Conservation (phyloP, 2,888 invertebrate genomes). For the Listrodromus nycthemerus region DNA sequence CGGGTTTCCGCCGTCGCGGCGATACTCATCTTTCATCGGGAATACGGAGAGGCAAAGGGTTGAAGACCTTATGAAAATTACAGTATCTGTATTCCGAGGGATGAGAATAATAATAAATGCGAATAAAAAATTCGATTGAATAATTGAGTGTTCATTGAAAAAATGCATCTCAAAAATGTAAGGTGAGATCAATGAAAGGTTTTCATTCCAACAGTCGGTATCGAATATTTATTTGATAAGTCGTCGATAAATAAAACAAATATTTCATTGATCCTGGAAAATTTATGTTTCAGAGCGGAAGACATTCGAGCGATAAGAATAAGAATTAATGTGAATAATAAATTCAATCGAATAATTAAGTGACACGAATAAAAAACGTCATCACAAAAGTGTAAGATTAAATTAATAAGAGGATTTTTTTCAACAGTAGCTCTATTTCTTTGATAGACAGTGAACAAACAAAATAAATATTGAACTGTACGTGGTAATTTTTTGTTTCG, state of each 20-base stretch:
- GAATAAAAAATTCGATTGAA: neutral
- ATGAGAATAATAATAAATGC: neutral
- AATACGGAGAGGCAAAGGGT: neutral
- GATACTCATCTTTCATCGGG: neutral
- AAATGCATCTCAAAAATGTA: neutral
- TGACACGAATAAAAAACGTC: neutral
- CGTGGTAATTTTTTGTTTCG: neutral
- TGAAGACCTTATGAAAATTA: neutral
- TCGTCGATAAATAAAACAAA: too few species aligned
- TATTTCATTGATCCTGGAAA: too few species aligned
- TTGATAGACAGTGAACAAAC: too few species aligned
- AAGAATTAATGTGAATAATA: neutral
- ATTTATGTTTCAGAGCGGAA: too few species aligned
- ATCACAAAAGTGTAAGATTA: neutral
- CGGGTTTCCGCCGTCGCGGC: neutral
- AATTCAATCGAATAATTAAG: neutral
- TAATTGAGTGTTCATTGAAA: neutral
- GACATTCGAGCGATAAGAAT: neutral
- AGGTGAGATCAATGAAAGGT: too few species aligned
- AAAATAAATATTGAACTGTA: neutral
- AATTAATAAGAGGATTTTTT: neutral
- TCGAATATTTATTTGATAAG: too few species aligned
- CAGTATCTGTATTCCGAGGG: neutral
- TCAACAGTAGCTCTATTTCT: neutral
- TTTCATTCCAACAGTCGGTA: too few species aligned